Base-by-base conservation (phyloP, 2,888 invertebrate species). In the Ormyrus rosae region DNA sequence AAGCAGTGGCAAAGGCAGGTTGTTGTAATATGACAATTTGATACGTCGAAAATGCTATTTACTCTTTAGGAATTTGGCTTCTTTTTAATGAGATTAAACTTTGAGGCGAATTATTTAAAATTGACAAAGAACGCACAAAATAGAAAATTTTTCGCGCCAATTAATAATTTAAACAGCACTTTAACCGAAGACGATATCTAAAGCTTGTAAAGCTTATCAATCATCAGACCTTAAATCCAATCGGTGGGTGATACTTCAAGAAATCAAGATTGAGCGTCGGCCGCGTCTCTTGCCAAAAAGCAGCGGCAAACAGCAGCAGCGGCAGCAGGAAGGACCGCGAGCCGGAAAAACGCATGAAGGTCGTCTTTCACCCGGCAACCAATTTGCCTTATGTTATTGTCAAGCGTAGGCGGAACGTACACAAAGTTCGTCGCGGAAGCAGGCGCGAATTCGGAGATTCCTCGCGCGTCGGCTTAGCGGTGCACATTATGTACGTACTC, bases 371-470 rank as follows among this genome's bases (percentile, higher is more conserved):
- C 55, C 45, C 45, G 9, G 63, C 53, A 61, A 0, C n/a, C 13
- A n/a, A 8, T 9, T 9, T 45, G 8, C n/a, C 9, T 51, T 63
- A 13, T 19, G 13, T 19, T 71, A 61, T 69, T 69, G n/a, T 63
- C 19, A 56, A 63, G 53, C 34, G 53, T 5, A 80, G 19, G 48
- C 81, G 81, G 81, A 81, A 81, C 64, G 56, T 68, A 76, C n/a
- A 61, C 69, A 64, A 81, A 46, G 58, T 53, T 60, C 51, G 34
- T 13, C 34, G 8, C 58, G 50, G 72, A 53, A 72, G 55, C 46
- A 13, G 7, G 2, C 7, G 11, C 13, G 7, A 8, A 10, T 67
- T 13, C 46, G 9, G 56, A 56, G 45, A 69, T 69, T 19, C 9
- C 56, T 6, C 11, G 19, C 19, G 19, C 2, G 19, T 19, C 2